A percentile compares a stretch with the other conserved stretches of the same genome.
These are phyloP conservation scores for Tolypeutes matacus DNA, from an alignment of 2,797 vertebrate genomes.

Conservation along the genomic window DNA sequence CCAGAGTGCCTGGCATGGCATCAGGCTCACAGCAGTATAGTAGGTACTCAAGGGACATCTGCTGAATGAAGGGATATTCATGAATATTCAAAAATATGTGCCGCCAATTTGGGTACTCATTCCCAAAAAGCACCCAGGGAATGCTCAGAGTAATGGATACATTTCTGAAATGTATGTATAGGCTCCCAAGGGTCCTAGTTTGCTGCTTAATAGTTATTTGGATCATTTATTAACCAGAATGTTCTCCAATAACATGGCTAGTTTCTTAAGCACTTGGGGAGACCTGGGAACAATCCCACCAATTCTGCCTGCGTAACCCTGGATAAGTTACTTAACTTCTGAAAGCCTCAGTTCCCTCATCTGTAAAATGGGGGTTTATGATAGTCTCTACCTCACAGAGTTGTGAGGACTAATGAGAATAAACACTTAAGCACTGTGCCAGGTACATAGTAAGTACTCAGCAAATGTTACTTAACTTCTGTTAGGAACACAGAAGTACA, in stretches of 20 bases:
- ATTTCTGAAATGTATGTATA: not conserved
- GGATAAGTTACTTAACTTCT: not conserved
- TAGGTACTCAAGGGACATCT: not conserved
- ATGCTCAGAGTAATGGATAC: not conserved
- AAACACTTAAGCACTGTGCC: not conserved
- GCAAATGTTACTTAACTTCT: not conserved
- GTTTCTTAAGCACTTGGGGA: not conserved
- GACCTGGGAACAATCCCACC: not conserved
- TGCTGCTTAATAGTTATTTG: not conserved
- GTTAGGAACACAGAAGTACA: not conserved
- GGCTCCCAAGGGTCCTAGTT: not conserved
- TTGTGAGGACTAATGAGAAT: not conserved
- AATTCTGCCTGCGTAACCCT: not conserved
- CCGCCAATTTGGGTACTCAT: not conserved
- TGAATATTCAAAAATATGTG: not conserved
- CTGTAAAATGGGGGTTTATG: not conserved
- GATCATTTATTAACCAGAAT: conserved; percentile 3
- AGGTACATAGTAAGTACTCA: not conserved
- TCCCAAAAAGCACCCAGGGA: not conserved
- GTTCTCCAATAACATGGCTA: not conserved
- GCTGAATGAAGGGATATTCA: not conserved
- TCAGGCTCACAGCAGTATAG: not conserved
- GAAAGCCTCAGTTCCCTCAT: not conserved
- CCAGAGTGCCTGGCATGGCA: not conserved
- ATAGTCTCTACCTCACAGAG: not conserved